A percentile compares a stretch with the other conserved stretches of the same genome.
Conservation (phyloP, 2,113 vertebrate species). For the Sminthopsis crassicaudata region DNA sequence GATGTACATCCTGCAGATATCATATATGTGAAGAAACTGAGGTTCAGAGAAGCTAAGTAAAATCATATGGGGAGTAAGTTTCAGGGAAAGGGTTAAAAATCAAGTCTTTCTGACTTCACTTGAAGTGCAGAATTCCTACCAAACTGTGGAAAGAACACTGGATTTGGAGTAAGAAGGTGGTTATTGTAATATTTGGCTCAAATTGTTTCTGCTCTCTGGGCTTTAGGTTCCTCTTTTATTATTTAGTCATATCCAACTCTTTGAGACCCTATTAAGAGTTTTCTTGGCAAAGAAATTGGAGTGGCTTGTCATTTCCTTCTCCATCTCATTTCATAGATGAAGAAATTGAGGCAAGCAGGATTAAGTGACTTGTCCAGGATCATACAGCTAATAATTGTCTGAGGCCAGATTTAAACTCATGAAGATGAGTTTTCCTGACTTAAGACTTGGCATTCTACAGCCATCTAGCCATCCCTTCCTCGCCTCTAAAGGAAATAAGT, state of each 20-base stretch:
- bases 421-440: too few relatives aligned
- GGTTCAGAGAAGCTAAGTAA: background rate
- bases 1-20: background rate
- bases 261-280: too few relatives aligned
- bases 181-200: background rate
- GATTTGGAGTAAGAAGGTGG: background rate
- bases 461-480: background rate
- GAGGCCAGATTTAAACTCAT: too few relatives aligned
- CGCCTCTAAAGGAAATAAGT: background rate
- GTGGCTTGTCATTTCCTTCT: too few relatives aligned
- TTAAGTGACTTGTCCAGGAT: too few relatives aligned
- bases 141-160: background rate
- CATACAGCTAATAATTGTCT: too few relatives aligned
- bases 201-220: background rate
- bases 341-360: too few relatives aligned
- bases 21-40: background rate
- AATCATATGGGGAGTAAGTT: background rate
- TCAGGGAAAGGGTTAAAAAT: background rate
- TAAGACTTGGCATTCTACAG: too few relatives aligned
- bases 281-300: too few relatives aligned
- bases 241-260: too few relatives aligned
- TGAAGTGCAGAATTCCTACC: background rate
- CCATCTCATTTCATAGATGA: too few relatives aligned
- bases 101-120: background rate
- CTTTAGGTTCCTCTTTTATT: background rate